Evolutionary conservation across 1,140 invertebrate species (phyloP).

Genomic region (Ruditapes philippinarum): DNA sequence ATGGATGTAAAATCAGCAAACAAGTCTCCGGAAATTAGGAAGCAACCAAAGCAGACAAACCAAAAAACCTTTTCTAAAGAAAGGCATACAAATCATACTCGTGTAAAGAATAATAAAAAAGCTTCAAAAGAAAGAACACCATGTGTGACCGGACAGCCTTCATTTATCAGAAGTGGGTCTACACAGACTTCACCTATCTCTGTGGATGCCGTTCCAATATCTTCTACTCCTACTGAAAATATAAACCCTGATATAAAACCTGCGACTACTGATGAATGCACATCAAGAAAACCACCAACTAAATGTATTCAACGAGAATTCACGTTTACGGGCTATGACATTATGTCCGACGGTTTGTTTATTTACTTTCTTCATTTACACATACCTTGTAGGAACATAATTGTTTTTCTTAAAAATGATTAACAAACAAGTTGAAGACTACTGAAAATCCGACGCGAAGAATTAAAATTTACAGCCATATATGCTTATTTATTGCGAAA

Average conservation of each 20-base stretch:
- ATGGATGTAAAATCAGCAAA: too few species aligned
- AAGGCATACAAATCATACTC: too few species aligned
- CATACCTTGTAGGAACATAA: too few species aligned
- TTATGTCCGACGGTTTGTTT: constrained; percentile 82
- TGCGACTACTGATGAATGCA: neutral
- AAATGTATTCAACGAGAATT: constrained; percentile 70
- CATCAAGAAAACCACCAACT: neutral
- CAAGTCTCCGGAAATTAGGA: too few species aligned
- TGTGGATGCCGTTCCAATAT: neutral
- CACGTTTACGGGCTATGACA: constrained; percentile 82
- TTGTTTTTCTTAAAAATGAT: too few species aligned
- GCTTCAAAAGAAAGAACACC: constrained; percentile 33
- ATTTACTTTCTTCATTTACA: too few species aligned
- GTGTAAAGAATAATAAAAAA: neutral
- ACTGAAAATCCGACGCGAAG: too few species aligned
- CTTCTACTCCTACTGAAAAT: neutral
- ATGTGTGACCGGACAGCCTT: constrained; percentile 23
- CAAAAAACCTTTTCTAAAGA: too few species aligned
- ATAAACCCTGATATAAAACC: neutral
- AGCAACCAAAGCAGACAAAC: too few species aligned
- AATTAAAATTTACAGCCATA: too few species aligned
- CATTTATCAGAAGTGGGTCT: neutral
- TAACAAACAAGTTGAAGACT: too few species aligned
- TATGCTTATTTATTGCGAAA: too few species aligned
- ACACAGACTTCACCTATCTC: neutral